Percentiles rank a stretch among this genome's conserved stretches.
Conservation (phyloP, 2,888 invertebrate genomes). For the Protula sp. region DNA sequence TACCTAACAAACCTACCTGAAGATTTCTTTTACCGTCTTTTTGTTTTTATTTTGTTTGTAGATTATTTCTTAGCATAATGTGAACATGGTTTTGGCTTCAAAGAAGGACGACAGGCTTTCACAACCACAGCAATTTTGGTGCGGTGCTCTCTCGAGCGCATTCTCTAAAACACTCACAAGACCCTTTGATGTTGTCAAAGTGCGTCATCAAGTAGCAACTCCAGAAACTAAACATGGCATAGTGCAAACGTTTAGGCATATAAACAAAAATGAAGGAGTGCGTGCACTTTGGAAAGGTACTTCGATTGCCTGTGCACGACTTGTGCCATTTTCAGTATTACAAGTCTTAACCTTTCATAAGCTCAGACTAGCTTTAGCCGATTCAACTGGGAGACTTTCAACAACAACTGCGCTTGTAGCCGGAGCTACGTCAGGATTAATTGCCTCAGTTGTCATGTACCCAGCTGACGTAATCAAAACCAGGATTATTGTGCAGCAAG, state of each 20-base stretch:
- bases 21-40: too few relatives aligned
- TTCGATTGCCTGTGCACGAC: neutral
- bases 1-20: too few relatives aligned
- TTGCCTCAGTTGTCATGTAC: conserved; percentile 2
- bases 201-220: neutral
- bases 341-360: neutral
- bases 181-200: neutral
- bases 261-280: neutral
- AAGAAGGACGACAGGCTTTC: neutral
- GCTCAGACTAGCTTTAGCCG: neutral
- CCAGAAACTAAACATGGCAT: neutral
- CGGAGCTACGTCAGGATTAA: conserved; percentile 3
- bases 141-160: neutral
- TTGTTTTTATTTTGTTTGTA: too few relatives aligned
- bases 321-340: neutral
- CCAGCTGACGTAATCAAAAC: conserved; percentile 6
- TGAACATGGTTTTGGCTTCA: neutral
- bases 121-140: neutral
- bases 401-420: neutral
- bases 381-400: neutral
- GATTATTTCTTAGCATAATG: too few relatives aligned
- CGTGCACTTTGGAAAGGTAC: neutral
- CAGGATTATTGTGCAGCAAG: conserved; percentile 4
- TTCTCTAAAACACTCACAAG: neutral
- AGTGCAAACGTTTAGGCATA: neutral